Evolutionary conservation across 2,888 invertebrate genomes (phyloP).

Genomic region (Sabatieria punctata): DNA sequence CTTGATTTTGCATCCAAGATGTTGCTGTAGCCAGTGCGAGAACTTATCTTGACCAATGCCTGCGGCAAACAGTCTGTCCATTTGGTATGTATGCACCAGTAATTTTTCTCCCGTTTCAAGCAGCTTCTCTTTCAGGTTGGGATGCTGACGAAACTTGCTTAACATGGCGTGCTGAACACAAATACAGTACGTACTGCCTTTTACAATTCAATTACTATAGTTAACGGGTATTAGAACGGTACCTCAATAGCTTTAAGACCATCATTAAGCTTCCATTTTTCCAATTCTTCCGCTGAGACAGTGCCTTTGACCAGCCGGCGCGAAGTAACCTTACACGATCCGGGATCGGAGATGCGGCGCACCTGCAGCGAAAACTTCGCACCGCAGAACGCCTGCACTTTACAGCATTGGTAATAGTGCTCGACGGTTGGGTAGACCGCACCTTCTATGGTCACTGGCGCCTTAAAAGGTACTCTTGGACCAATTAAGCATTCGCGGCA

Average conservation of each 20-base stretch:
- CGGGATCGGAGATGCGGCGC: constrained; percentile 2
- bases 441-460: constrained; percentile 15
- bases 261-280: constrained; percentile 15
- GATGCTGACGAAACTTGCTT: constrained; percentile 16
- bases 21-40: too few relatives aligned
- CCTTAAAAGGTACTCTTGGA: too few relatives aligned
- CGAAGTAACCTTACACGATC: not conserved
- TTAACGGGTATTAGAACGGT: too few relatives aligned
- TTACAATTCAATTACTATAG: too few relatives aligned
- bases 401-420: constrained; percentile 19
- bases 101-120: constrained; percentile 14
- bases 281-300: constrained; percentile 8
- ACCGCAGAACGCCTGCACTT: too few relatives aligned
- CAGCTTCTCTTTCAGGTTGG: constrained; percentile 14
- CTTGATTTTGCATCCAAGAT: too few relatives aligned
- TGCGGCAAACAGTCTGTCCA: too few relatives aligned
- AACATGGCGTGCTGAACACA: constrained; percentile 13
- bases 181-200: too few relatives aligned
- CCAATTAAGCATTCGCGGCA: too few relatives aligned
- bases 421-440: constrained; percentile 21
- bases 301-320: not conserved
- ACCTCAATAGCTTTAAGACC: constrained; percentile 13
- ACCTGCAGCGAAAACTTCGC: too few relatives aligned
- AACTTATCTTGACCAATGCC: too few relatives aligned
- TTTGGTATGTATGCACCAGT: constrained; percentile 15